Percentiles rank a stretch among this genome's conserved stretches.
These are phyloP conservation scores for Cerastis leucographa DNA, from an alignment of 2,888 invertebrate species.

Conservation along the genomic window DNA sequence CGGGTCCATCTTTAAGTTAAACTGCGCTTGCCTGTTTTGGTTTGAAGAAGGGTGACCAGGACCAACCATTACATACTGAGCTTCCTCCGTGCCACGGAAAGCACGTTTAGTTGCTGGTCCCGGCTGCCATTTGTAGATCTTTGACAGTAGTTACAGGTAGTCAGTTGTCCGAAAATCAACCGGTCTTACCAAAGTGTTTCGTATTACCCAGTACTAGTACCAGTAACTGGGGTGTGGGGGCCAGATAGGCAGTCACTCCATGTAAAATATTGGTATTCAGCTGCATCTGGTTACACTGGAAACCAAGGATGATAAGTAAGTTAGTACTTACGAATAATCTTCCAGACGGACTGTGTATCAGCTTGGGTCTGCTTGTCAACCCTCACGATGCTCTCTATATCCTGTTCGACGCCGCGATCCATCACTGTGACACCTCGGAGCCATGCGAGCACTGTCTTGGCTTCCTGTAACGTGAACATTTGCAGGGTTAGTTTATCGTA, in stretches of 20 bases:
- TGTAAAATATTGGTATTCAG: background rate
- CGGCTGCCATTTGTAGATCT: background rate
- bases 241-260: background rate
- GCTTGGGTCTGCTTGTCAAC: slow-evolving; percentile 84
- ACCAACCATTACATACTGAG: too few species aligned
- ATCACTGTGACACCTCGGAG: slow-evolving; percentile 79
- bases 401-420: slow-evolving; percentile 79
- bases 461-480: slow-evolving; percentile 77
- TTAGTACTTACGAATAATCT: slow-evolving; percentile 82
- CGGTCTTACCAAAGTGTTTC: background rate
- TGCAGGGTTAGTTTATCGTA: background rate
- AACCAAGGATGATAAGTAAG: background rate
- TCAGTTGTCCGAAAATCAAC: background rate
- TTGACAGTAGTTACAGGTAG: background rate
- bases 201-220: background rate
- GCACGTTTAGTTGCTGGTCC: too few species aligned
- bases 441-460: slow-evolving; percentile 85
- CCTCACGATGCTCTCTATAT: slow-evolving; percentile 81
- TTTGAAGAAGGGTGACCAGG: too few species aligned
- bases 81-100: too few species aligned
- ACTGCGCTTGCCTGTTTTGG: too few species aligned
- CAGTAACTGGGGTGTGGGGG: background rate
- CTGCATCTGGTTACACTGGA: background rate
- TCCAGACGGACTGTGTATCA: slow-evolving; percentile 82
- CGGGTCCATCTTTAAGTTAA: too few species aligned